Conservation (phyloP, 1,140 invertebrate species). For the Neodiprion fabricii region DNA sequence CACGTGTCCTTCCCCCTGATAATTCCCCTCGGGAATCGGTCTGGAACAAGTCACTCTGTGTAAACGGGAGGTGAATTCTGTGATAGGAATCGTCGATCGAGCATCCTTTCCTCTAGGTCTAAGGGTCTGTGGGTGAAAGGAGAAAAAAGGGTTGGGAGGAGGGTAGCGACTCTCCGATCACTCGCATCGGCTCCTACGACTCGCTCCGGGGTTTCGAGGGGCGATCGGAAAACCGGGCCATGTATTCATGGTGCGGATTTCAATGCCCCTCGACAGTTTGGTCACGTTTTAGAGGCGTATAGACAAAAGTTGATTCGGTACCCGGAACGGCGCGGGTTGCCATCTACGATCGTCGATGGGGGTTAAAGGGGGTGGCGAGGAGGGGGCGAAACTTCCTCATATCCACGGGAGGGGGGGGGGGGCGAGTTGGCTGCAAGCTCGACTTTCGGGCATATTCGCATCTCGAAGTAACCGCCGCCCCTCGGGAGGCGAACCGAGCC, state of each 20-base stretch:
- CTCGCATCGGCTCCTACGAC: too few relatives aligned
- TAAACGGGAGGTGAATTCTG: too few relatives aligned
- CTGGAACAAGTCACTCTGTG: too few relatives aligned
- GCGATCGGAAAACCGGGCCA: too few relatives aligned
- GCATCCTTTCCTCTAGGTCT: too few relatives aligned
- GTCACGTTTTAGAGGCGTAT: neutral
- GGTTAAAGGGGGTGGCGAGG: neutral
- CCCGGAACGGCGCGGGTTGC: neutral
- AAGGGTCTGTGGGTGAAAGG: too few relatives aligned
- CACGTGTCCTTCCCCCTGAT: too few relatives aligned
- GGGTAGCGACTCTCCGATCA: too few relatives aligned
- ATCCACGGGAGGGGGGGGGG: neutral
- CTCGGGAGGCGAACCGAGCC: slow-evolving; percentile 3
- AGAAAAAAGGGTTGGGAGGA: too few relatives aligned
- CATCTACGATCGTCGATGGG: slow-evolving; percentile 7
- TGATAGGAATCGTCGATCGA: too few relatives aligned
- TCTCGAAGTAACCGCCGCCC: slow-evolving; percentile 8
- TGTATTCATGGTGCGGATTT: neutral
- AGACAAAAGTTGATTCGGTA: slow-evolving; percentile 6
- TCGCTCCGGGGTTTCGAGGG: too few relatives aligned
- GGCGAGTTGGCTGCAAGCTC: slow-evolving; percentile 19
- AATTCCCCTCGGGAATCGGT: too few relatives aligned
- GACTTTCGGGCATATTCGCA: slow-evolving; percentile 17
- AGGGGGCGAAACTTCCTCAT: neutral
- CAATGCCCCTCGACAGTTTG: slow-evolving; percentile 4